Evolutionary conservation across 2,888 invertebrate species (phyloP).

Genomic region (Emmelina monodactyla): DNA sequence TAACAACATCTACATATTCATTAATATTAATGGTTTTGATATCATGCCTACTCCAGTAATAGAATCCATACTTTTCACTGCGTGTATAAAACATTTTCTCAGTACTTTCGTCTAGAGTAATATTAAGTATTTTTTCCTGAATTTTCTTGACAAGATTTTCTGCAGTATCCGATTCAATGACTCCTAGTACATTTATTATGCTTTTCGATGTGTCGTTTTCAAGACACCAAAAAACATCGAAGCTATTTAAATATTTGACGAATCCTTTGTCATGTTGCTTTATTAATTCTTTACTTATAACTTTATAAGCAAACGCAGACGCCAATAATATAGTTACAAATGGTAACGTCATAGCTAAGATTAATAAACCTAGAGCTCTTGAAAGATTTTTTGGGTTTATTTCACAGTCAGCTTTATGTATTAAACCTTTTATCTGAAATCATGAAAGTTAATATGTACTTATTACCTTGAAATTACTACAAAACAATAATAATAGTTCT

Average conservation of each 20-base stretch:
- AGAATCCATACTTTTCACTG: slow-evolving; percentile 52
- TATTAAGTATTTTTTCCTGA: slow-evolving; percentile 24
- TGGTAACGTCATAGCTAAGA: slow-evolving; percentile 23
- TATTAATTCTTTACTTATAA: slow-evolving; percentile 28
- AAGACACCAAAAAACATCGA: slow-evolving; percentile 61
- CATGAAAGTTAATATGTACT: too few species aligned
- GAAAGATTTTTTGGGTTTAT: slow-evolving; percentile 14
- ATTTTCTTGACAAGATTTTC: slow-evolving; percentile 23
- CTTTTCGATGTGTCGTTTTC: slow-evolving; percentile 49
- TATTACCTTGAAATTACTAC: too few species aligned
- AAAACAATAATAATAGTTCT: neutral
- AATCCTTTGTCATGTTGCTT: slow-evolving; percentile 35
- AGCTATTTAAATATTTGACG: slow-evolving; percentile 51
- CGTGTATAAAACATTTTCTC: slow-evolving; percentile 50
- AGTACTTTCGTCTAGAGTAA: slow-evolving; percentile 19
- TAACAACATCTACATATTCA: slow-evolving; percentile 46
- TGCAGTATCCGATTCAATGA: slow-evolving; percentile 38
- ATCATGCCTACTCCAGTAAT: slow-evolving; percentile 49
- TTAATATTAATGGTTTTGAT: slow-evolving; percentile 37
- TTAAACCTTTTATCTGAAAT: too few species aligned
- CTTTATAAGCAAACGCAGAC: slow-evolving; percentile 26
- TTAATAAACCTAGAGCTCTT: slow-evolving; percentile 17
- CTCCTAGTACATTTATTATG: slow-evolving; percentile 52
- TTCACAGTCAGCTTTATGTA: too few species aligned
- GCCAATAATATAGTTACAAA: slow-evolving; percentile 19